Evolutionary conservation across 2,113 vertebrate genomes (phyloP), one percentile per base, ranked within the genome.

Genomic region (Calonectris borealis): DNA sequence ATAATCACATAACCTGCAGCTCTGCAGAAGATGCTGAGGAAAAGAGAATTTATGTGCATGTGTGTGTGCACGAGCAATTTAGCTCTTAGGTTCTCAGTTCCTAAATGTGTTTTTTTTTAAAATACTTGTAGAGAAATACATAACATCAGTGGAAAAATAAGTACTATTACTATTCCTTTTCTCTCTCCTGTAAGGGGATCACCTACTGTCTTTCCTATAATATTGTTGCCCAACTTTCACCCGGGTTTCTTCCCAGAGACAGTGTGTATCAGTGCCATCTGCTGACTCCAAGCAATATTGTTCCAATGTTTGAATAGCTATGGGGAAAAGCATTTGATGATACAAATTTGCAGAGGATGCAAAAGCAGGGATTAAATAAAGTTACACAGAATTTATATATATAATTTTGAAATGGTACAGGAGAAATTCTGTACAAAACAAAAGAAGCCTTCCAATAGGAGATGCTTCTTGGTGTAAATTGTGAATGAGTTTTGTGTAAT

Each of bases 201-300:
- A 60, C 19, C 31, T 62, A 16, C 13, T 55, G 8, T 40, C 15
- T 90, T 87, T 89, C 20, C 7, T 72, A 11, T 17, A 58, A 46
- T 26, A 70, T 7, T 62, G 44, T 25, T 62, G 24, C 52, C 52
- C 6, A 26, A 7, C 26, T 65, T 88, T 69, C 73, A 19, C 2
- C 1, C 18, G 32, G 60, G 40, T 55, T 69, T 91, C 25, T 91
- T 83, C 34, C 46, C 65, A 54, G 42, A 92, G 86, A 54, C 31
- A 49, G 46, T 40, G 48, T 86, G 58, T 58, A 55, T 94, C 71
- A 91, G 93, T 95, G 96, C 95, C 97, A 95, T 80, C 95, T 96
- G 84, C 93, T 94, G 96, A 86, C 81, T 80, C 38, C 13, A 21
- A 83, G 14, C 13, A 87, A 48, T 76, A 97, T 66, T 80, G 54